phyloP scores from a whole-genome alignment of 1,140 invertebrate species.

The Aphaenogaster floridana region DNA sequence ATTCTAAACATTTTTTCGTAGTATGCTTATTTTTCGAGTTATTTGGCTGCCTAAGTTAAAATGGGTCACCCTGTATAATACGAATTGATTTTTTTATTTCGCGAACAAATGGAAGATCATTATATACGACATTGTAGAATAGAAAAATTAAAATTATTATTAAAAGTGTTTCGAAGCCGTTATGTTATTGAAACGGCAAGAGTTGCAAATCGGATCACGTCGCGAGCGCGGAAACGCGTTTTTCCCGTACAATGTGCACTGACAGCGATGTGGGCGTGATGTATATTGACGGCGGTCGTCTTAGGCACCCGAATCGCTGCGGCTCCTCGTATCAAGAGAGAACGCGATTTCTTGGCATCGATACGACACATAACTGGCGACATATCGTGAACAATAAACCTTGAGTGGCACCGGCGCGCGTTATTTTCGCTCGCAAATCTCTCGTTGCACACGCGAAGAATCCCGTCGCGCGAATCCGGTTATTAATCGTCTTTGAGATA shows the following conservation, averaged over 20 bases:
- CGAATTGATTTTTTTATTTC: background rate
- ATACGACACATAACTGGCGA: slow-evolving; percentile 23
- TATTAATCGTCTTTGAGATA: slow-evolving; percentile 55
- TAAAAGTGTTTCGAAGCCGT: background rate
- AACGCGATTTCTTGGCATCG: slow-evolving; percentile 52
- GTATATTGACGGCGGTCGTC: slow-evolving; percentile 8
- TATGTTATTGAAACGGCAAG: background rate
- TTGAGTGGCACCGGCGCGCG: background rate
- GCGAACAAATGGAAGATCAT: background rate
- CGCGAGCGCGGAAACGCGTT: background rate
- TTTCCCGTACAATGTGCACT: slow-evolving; percentile 5
- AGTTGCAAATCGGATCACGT: background rate
- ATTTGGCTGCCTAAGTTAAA: too few relatives aligned
- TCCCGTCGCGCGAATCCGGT: slow-evolving; percentile 10
- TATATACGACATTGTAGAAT: background rate
- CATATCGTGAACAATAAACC: slow-evolving; percentile 53
- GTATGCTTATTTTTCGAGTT: too few relatives aligned
- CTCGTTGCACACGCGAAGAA: too few relatives aligned
- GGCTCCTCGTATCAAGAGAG: background rate
- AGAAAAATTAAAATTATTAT: background rate
- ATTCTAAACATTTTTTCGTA: too few relatives aligned
- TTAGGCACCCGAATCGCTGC: background rate
- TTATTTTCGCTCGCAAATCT: slow-evolving; percentile 30
- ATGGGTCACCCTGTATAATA: too few relatives aligned
- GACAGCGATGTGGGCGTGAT: background rate